A percentile compares a stretch with the other conserved stretches of the same genome.
These are phyloP conservation scores for Ennomos erosarius DNA, from an alignment of 2,888 invertebrate genomes.

Conservation along the genomic window DNA sequence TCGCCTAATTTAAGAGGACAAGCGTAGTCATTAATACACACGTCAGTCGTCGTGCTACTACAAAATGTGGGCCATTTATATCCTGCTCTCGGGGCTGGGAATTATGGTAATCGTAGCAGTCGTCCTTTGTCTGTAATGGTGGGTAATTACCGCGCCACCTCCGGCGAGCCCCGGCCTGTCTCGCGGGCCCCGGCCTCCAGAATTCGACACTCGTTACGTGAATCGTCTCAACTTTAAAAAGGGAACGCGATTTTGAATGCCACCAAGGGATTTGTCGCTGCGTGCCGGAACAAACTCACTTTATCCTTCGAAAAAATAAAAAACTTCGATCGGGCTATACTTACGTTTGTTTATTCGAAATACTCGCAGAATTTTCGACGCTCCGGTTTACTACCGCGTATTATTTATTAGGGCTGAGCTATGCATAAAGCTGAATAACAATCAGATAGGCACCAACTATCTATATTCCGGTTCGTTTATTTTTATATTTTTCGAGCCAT, in stretches of 20 bases:
- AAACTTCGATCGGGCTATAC: slow-evolving; percentile 41
- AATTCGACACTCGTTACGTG: slow-evolving; percentile 84
- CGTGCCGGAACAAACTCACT: slow-evolving; percentile 63
- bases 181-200: slow-evolving; percentile 45
- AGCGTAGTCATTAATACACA: slow-evolving; percentile 84
- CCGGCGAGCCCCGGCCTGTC: slow-evolving; percentile 49
- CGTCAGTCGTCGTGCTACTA: slow-evolving; percentile 82
- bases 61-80: slow-evolving; percentile 84
- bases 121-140: slow-evolving; percentile 85
- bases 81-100: slow-evolving; percentile 79
- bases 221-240: slow-evolving; percentile 84
- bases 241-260: slow-evolving; percentile 80
- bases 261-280: slow-evolving; percentile 72
- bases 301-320: slow-evolving; percentile 60
- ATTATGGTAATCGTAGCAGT: slow-evolving; percentile 84
- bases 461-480: slow-evolving; percentile 73
- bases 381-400: slow-evolving; percentile 54
- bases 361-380: slow-evolving; percentile 49
- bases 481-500: slow-evolving; percentile 79
- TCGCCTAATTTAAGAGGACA: slow-evolving; percentile 84
- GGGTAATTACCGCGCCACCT: slow-evolving; percentile 83
- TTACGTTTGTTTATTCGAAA: slow-evolving; percentile 54
- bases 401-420: slow-evolving; percentile 64
- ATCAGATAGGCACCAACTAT: slow-evolving; percentile 65
- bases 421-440: slow-evolving; percentile 70